These are phyloP conservation scores for Thera britannica DNA, from an alignment of 2,888 invertebrate genomes.

Conservation along the genomic window DNA sequence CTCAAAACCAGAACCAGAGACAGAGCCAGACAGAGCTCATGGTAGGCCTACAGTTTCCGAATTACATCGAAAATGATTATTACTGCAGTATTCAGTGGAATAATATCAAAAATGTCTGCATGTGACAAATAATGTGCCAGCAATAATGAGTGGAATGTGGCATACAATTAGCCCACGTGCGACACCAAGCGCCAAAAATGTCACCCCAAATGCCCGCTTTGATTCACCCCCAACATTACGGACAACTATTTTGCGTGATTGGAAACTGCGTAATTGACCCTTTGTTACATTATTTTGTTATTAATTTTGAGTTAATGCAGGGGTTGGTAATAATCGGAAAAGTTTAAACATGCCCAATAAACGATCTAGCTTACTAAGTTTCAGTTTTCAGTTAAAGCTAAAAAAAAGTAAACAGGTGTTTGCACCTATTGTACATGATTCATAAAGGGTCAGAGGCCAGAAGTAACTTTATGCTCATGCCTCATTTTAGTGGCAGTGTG, in stretches of 20 bases:
- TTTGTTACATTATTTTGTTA: constrained; percentile 37
- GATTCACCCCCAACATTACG: constrained; percentile 55
- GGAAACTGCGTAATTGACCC: constrained; percentile 41
- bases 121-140: neutral
- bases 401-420: no score
- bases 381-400: no score
- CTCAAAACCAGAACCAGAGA: no score
- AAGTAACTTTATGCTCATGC: no score
- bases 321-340: neutral
- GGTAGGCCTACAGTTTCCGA: no score
- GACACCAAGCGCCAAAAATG: constrained; percentile 25
- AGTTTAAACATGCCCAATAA: neutral
- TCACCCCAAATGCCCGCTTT: constrained; percentile 51
- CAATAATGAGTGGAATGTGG: constrained; percentile 61
- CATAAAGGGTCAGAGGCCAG: no score
- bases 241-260: constrained; percentile 51
- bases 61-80: no score
- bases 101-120: neutral
- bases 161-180: constrained; percentile 43
- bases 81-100: no score
- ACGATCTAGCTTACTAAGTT: no score
- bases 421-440: no score
- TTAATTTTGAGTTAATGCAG: constrained; percentile 40
- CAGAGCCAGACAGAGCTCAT: no score
- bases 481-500: no score